Percentiles rank a stretch among this genome's conserved stretches.
Conservation (phyloP, 2,113 vertebrate species). For the Cyprinodon variegatus region DNA sequence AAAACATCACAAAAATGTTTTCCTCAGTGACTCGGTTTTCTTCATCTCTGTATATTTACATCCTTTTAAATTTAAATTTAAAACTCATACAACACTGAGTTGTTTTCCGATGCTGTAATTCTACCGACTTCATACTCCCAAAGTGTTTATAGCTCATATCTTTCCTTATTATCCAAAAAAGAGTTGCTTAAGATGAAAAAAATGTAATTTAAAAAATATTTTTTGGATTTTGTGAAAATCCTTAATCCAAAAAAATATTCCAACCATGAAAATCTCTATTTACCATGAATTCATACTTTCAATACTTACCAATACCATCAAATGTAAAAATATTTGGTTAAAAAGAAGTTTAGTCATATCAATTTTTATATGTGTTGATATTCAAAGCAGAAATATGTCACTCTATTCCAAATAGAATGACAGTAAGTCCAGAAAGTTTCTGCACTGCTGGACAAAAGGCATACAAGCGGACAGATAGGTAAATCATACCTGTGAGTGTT, state of each 20-base stretch:
- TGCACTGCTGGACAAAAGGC: neutral
- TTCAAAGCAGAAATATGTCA: neutral
- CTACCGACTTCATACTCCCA: neutral
- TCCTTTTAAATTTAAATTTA: neutral
- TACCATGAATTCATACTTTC: no score
- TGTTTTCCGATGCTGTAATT: neutral
- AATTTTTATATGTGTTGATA: no score
- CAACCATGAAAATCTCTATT: no score
- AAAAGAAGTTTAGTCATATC: no score
- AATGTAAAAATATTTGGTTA: no score
- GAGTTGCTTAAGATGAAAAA: no score
- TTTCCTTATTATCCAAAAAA: no score
- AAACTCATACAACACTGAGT: neutral
- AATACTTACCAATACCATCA: no score
- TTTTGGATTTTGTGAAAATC: no score
- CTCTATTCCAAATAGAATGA: neutral
- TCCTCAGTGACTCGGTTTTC: neutral
- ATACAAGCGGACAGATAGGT: neutral
- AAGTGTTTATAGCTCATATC: neutral
- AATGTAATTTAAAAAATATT: no score
- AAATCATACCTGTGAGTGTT: neutral
- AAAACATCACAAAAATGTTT: no score
- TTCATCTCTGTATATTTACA: neutral
- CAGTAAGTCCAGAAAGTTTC: neutral
- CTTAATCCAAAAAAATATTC: no score